Percentiles rank a stretch among this genome's conserved stretches.
phyloP scores from a whole-genome alignment of 2,113 vertebrate genomes.

The Paralichthys olivaceus region DNA sequence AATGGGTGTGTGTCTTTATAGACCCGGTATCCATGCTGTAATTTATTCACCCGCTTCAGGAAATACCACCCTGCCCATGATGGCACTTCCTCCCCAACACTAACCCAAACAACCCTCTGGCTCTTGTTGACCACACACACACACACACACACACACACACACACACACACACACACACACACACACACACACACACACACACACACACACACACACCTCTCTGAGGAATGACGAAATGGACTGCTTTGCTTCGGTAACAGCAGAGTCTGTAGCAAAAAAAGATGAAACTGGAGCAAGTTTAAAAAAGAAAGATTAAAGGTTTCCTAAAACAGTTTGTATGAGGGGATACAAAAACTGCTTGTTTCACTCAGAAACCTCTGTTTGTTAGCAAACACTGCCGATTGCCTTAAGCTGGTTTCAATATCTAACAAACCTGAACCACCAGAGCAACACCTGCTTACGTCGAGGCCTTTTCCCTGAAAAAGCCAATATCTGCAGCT shows the following conservation, averaged over 20 bases:
- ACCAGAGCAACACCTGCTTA: slow-evolving; percentile 53
- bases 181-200: not conserved
- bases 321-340: not conserved
- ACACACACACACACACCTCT: not conserved
- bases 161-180: not conserved
- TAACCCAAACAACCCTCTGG: slow-evolving; percentile 70
- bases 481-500: slow-evolving; percentile 9
- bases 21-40: slow-evolving; percentile 30
- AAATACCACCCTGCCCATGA: slow-evolving; percentile 76
- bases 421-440: slow-evolving; percentile 8
- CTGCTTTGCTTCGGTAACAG: not conserved
- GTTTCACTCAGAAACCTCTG: too few species aligned
- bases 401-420: slow-evolving; percentile 3
- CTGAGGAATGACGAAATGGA: slow-evolving; percentile 27
- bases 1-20: slow-evolving; percentile 9
- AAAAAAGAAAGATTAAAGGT: too few species aligned
- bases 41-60: slow-evolving; percentile 73
- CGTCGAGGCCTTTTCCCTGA: slow-evolving; percentile 16
- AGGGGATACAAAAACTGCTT: not conserved
- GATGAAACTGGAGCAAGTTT: slow-evolving; percentile 15
- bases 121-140: slow-evolving; percentile 16
- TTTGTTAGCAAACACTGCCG: not conserved
- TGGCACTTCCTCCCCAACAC: slow-evolving; percentile 62
- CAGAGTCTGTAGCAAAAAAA: not conserved
- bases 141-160: not conserved